These are phyloP conservation scores for Caenorhabditis tropicalis DNA, from an alignment of 1,140 invertebrate genomes.

Conservation along the genomic window DNA sequence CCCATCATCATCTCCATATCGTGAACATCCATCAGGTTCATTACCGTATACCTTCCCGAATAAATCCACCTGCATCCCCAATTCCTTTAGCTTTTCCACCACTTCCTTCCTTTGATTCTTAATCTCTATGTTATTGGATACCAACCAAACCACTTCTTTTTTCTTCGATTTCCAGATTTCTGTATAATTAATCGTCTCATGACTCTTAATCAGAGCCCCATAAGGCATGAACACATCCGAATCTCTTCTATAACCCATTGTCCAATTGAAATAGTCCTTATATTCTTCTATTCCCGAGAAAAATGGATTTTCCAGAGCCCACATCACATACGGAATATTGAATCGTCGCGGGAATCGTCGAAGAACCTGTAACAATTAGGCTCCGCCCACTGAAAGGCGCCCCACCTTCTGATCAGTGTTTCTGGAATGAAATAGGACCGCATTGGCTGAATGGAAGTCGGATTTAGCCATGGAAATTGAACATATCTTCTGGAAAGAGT, in stretches of 20 bases:
- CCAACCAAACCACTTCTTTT: background rate
- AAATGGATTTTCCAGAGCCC: background rate
- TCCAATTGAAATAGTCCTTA: constrained; percentile 47
- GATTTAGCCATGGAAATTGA: background rate
- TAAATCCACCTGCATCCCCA: background rate
- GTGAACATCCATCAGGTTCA: background rate
- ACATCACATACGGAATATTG: background rate
- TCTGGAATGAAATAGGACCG: constrained; percentile 1
- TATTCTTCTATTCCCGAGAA: background rate
- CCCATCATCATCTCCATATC: background rate
- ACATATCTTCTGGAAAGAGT: background rate
- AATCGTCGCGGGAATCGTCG: background rate
- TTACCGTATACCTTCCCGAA: background rate
- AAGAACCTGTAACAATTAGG: background rate
- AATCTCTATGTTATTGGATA: background rate
- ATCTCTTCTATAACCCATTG: constrained; percentile 50
- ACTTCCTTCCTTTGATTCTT: background rate
- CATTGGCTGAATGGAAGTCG: background rate
- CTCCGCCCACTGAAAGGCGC: background rate
- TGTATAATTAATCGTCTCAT: background rate
- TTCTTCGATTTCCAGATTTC: constrained; percentile 18
- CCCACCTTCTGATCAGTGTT: background rate
- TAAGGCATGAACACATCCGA: constrained; percentile 49
- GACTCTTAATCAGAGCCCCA: background rate
- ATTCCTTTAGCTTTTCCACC: background rate